Evolutionary conservation across 2,888 invertebrate genomes (phyloP).

Genomic region (Apodemia hepburni): DNA sequence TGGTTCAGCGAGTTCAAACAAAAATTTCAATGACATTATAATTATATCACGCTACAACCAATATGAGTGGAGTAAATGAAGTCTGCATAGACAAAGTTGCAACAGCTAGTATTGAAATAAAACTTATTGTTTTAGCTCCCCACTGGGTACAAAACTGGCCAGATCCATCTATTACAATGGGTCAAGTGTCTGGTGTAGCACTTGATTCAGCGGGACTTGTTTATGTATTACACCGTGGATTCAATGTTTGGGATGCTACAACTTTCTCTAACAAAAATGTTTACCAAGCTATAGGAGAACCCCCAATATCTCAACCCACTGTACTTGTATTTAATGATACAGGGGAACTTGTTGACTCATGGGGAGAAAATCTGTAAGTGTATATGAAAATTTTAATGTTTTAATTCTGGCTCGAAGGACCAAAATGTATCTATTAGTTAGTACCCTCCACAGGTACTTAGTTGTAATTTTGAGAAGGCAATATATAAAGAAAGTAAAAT

Average conservation of each 20-base stretch:
- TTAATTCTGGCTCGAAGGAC: too few species aligned
- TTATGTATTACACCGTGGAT: conserved; percentile 90
- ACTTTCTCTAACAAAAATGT: conserved; percentile 82
- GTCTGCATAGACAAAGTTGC: too few species aligned
- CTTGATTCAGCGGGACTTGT: conserved; percentile 86
- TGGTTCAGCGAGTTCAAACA: too few species aligned
- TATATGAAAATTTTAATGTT: background rate
- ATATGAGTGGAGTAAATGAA: too few species aligned
- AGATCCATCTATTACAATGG: conserved; percentile 70
- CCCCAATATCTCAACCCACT: conserved; percentile 83
- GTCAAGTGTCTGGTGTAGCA: conserved; percentile 91
- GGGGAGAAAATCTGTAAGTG: conserved; percentile 86
- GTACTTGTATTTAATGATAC: conserved; percentile 82
- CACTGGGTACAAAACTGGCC: conserved; percentile 81
- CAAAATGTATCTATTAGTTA: too few species aligned
- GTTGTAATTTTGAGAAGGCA: too few species aligned
- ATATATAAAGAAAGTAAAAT: too few species aligned
- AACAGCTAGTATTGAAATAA: too few species aligned
- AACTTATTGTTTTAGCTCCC: conserved; percentile 59
- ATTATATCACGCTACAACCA: too few species aligned
- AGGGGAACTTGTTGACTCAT: conserved; percentile 82
- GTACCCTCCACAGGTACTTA: too few species aligned
- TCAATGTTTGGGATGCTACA: conserved; percentile 80
- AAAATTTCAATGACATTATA: too few species aligned
- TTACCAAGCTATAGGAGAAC: conserved; percentile 72